Base-by-base conservation (phyloP, 2,797 vertebrate species). In the Pipistrellus kuhlii region DNA sequence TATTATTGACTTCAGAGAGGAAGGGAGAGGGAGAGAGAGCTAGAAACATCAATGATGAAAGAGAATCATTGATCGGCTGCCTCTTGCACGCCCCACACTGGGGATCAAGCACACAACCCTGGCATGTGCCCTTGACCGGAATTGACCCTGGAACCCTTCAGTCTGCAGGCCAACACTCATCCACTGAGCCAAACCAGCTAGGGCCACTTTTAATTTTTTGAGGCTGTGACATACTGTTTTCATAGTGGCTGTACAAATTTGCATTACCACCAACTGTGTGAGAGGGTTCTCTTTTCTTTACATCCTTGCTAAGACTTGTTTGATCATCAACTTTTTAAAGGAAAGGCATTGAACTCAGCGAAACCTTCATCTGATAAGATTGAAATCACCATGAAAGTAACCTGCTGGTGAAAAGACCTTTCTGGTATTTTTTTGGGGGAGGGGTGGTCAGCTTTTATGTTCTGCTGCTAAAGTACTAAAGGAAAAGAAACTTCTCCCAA, bases 301-400 rank as follows among this genome's bases (percentile, higher is more conserved):
- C n/a, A 76, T 76, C 48, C n/a, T 53, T 76, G 73, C 48, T 11
- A 53, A 53, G 46, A 53, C 73, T 76, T 76, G 48, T 76, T 53
- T 76, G 73, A 92, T 25, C 62, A 85, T 69, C 75, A 62, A 25
- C 18, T 51, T 89, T 88, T 81, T 82, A 80, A 93, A 93, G 77
- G 17, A 71, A 94, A 94, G 32, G 5, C 86, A 88, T 2, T 46
- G 76, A 55, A 48, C 32, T 86, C 51, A 82, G 62, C 51, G 35
- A 69, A 46, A 66, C 11, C 30, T 64, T 76, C 57, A 46, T 89
- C 88, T 84, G 62, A n/a, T 57, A 85, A 91, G 38, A 69, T 1
- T 77, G 10, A 73, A 91, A 81, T 30, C 30, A 66, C 83, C 83
- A 88, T 35, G 55, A 86, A 73, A 95, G 25, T 48, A 62, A 77